phyloP scores from a whole-genome alignment of 2,797 vertebrate species.

The Sitta carolinensis region DNA sequence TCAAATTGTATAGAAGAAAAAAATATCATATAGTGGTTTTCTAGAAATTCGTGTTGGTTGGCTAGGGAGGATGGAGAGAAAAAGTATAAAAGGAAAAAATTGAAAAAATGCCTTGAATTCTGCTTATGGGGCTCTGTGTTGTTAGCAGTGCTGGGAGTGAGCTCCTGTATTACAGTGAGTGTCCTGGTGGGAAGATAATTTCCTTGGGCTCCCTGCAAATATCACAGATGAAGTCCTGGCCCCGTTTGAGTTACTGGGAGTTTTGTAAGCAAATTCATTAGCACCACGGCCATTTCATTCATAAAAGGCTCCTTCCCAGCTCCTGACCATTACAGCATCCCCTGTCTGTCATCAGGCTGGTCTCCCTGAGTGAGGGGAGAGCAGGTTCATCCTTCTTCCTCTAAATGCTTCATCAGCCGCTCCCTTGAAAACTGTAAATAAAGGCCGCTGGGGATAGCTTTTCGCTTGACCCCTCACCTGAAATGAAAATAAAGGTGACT shows the following conservation, averaged over 20 bases:
- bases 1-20: background rate
- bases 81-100: background rate
- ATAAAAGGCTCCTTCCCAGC: conserved; percentile 32
- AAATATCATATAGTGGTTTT: background rate
- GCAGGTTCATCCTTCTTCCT: conserved; percentile 74
- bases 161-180: background rate
- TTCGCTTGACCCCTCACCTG: conserved; percentile 80
- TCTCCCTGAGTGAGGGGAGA: background rate
- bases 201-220: background rate
- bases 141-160: background rate
- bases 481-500: conserved; percentile 79
- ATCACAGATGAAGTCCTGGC: background rate
- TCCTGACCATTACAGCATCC: conserved; percentile 19
- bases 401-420: conserved; percentile 54
- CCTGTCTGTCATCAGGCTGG: conserved; percentile 72
- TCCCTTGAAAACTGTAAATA: conserved; percentile 78
- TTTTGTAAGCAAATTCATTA: background rate
- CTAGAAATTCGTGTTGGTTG: background rate
- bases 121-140: background rate
- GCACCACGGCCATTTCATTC: background rate
- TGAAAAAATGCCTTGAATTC: background rate
- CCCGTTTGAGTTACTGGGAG: background rate
- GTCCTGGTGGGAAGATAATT: background rate
- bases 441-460: conserved; percentile 71
- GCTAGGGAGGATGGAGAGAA: background rate